Percentiles rank a stretch among this genome's conserved stretches.
Conservation (phyloP, 2,113 vertebrate species). For the Formicarius rufipectus region DNA sequence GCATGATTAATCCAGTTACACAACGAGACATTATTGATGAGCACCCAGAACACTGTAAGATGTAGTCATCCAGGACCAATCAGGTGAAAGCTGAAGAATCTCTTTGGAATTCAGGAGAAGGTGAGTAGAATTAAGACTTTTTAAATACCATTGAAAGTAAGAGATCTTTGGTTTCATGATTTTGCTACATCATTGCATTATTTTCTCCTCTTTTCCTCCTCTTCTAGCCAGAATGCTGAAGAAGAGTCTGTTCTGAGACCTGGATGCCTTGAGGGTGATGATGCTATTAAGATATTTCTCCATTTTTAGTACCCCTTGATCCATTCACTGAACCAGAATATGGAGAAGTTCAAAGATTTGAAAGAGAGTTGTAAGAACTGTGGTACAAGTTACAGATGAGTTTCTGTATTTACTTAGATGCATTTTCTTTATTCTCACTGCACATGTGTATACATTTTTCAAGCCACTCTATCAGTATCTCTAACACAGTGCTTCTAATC, state of each 20-base stretch:
- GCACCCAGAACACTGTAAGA: not conserved
- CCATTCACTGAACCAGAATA: not conserved
- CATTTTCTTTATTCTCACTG: not conserved
- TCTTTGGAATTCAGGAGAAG: not conserved
- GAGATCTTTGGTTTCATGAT: not conserved
- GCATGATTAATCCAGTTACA: not conserved
- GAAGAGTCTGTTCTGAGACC: conserved; percentile 13
- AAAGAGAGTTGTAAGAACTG: not conserved
- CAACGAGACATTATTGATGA: not conserved
- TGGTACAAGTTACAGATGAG: not conserved
- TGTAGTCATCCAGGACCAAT: not conserved
- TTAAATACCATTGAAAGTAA: not conserved
- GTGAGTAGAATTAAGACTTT: conserved; percentile 24
- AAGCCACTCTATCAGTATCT: not conserved
- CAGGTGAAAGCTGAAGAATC: conserved; percentile 48
- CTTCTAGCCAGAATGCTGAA: conserved; percentile 17
- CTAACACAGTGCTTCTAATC: not conserved
- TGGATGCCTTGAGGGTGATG: conserved; percentile 9
- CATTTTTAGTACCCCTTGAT: not conserved
- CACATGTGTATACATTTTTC: not conserved
- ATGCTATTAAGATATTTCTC: conserved; percentile 4
- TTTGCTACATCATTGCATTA: conserved; percentile 10
- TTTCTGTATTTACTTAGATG: not conserved
- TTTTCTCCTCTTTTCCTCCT: conserved; percentile 38
- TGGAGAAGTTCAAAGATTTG: not conserved